phyloP scores from a whole-genome alignment of 2,113 vertebrate genomes.

The Aptenodytes patagonicus region DNA sequence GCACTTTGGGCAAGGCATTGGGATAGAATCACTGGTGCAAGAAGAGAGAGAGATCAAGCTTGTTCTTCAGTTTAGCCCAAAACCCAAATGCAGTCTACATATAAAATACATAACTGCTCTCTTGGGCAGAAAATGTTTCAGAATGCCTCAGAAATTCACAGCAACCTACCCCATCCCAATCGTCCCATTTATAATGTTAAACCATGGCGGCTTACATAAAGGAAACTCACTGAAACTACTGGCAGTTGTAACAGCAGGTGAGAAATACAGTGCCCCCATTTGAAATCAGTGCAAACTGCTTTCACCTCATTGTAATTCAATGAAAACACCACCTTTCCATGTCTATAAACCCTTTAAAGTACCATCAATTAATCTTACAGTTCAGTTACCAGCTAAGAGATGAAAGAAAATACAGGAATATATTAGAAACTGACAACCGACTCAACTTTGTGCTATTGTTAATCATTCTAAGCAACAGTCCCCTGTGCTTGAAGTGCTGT shows the following conservation, averaged over 20 bases:
- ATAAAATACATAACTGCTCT: background rate
- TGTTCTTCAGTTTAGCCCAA: background rate
- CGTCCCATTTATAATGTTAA: background rate
- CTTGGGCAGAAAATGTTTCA: background rate
- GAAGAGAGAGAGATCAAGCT: background rate
- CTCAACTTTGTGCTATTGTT: background rate
- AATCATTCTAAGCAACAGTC: background rate
- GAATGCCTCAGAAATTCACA: background rate
- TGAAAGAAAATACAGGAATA: background rate
- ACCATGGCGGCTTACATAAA: background rate
- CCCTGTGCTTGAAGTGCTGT: background rate
- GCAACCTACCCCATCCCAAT: background rate
- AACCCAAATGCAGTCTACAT: background rate
- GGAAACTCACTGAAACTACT: background rate
- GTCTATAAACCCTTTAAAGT: background rate
- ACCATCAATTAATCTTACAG: slow-evolving; percentile 41
- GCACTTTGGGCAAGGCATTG: background rate
- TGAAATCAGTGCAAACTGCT: background rate
- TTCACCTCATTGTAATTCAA: background rate
- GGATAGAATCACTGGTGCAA: background rate
- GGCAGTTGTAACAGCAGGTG: background rate
- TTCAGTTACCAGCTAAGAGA: slow-evolving; percentile 2
- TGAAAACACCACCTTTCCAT: background rate
- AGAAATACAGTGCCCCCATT: background rate
- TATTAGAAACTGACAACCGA: background rate